Evolutionary conservation across 2,113 vertebrate species (phyloP), one percentile per base, ranked within the genome.

Genomic region (Platycercus adscitus): DNA sequence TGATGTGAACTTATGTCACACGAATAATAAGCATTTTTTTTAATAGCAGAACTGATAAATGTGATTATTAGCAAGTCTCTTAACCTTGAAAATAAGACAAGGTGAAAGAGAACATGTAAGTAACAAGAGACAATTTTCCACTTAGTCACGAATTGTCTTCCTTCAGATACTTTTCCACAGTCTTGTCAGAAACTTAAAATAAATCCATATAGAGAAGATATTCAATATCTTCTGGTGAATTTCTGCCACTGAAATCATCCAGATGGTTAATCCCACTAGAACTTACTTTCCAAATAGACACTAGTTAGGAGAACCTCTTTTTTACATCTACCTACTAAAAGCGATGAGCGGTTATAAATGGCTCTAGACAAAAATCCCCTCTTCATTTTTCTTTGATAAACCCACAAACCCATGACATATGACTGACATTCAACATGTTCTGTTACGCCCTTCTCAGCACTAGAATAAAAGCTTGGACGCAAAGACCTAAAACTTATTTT

Each of bases 371-470:
- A 10, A 55, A 21, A n/a, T 21, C 13, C 23, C 11, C 11, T 29
- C 15, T 46, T 25, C 3, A 2, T 28, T 1, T 25, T 12, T 15
- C 23, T 55, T 63, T 71, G n/a, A 63, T 44, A 89, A 56, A 15
- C 8, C 26, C 58, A 71, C 25, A 18, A 71, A 92, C 6, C 10
- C 12, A 33, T 11, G 6, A 47, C 20, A 77, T 70, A 23, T 56
- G 16, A 6, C 46, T 44, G 4, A 50, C 13, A 7, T 7, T 21
- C 13, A 24, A 25, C 7, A 2, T 0, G 0, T 7, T 26, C 33
- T 53, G 17, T 6, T 61, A 20, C 0, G 9, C 28, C 75, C 44
- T n/a, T 31, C 64, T 29, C 21, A 86, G n/a, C 10, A 1, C 13
- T 39, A 33, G 9, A 63, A 63, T 26, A 49, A 81, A 91, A 41